Evolutionary conservation across 2,888 invertebrate genomes (phyloP).

Genomic region (Meiosimyza platycephala): DNA sequence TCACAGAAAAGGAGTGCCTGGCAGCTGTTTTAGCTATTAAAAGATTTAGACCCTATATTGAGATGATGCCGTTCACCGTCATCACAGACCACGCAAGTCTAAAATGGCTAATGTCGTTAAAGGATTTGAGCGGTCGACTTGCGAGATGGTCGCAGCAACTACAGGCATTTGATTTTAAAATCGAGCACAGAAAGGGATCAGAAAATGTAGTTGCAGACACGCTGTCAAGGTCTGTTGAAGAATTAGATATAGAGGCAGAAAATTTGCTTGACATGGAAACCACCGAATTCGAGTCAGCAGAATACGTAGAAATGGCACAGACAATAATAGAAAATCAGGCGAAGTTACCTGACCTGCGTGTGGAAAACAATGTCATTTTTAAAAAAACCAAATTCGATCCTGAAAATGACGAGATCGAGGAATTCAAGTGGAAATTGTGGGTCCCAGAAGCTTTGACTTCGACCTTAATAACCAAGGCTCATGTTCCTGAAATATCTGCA

Average conservation of each 20-base stretch:
- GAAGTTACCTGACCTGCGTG: slow-evolving; percentile 26
- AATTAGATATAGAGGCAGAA: background rate
- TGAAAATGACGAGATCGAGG: background rate
- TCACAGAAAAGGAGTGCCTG: no score
- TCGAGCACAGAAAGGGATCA: slow-evolving; percentile 46
- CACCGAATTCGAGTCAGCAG: background rate
- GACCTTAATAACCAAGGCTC: background rate
- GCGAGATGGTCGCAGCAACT: slow-evolving; percentile 47
- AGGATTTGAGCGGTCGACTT: slow-evolving; percentile 48
- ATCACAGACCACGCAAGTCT: slow-evolving; percentile 48
- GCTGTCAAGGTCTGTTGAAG: slow-evolving; percentile 39
- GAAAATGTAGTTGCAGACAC: slow-evolving; percentile 49
- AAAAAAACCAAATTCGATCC: background rate
- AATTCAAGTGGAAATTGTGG: slow-evolving; percentile 20
- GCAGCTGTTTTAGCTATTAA: no score
- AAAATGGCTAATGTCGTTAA: slow-evolving; percentile 29
- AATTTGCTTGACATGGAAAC: background rate
- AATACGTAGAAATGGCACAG: background rate
- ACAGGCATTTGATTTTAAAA: slow-evolving; percentile 43
- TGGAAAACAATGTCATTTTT: slow-evolving; percentile 17
- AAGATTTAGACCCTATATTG: no score
- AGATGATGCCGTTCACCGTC: no score
- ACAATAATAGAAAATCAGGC: slow-evolving; percentile 1
- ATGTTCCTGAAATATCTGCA: background rate
- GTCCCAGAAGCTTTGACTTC: slow-evolving; percentile 3